These are phyloP conservation scores for Arrhopalites spinosus DNA, from an alignment of 2,888 invertebrate species.

Conservation along the genomic window DNA sequence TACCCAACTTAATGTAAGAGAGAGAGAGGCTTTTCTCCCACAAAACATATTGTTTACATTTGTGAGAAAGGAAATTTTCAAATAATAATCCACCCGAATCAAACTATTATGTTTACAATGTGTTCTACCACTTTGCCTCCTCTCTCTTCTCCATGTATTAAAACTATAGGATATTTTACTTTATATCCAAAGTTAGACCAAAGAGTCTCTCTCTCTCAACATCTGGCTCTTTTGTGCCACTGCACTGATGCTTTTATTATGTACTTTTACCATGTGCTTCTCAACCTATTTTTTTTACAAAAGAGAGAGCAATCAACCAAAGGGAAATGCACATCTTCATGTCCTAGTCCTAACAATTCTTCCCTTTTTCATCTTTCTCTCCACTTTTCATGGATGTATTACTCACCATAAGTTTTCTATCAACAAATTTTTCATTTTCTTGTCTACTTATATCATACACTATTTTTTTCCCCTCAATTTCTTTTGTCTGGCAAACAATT, in stretches of 20 bases:
- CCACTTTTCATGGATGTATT: constrained; percentile 1
- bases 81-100: constrained; percentile 20
- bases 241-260: neutral
- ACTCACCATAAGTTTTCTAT: constrained; percentile 18
- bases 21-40: neutral
- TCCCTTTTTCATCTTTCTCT: constrained; percentile 10
- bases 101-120: constrained; percentile 18
- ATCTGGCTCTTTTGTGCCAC: neutral
- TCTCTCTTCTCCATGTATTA: neutral
- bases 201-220: neutral
- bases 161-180: neutral
- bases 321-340: no score
- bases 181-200: neutral
- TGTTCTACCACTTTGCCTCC: neutral
- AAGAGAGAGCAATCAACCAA: no score
- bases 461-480: neutral
- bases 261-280: neutral
- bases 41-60: constrained; percentile 8
- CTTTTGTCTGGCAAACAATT: neutral
- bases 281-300: neutral
- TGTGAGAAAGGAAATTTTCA: neutral
- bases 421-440: neutral
- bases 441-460: constrained; percentile 30
- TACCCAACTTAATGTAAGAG: neutral
- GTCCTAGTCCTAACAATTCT: neutral